Base-by-base conservation (phyloP, 2,888 invertebrate genomes). In the Leptinotarsa rubiginosa region DNA sequence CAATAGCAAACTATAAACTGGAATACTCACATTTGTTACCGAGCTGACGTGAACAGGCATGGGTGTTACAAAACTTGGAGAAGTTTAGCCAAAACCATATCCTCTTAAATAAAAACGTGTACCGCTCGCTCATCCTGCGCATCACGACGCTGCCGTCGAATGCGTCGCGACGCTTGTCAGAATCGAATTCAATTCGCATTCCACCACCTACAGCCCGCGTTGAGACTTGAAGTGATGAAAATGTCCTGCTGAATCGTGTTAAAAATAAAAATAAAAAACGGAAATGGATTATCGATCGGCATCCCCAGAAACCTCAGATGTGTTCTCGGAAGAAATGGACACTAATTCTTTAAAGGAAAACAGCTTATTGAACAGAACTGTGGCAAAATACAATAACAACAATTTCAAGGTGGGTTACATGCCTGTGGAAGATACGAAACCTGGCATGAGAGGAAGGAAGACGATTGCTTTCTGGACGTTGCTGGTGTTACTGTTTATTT, bases 381-480 rank as follows among this genome's bases (percentile, higher is more conserved):
- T 83, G 59, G 81, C 84, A 10, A 84, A 81, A 76, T 81, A 81
- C 65, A 76, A 76, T 83, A 87, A 75, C 54, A 76, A 76, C 83
- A 86, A 75, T 78, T 87, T 86, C 76, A 86, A 85, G 78, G 84
- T 85, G 15, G 86, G 86, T 18, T 87, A 87, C 77, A 83, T 86
- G 67, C 84, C 86, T 3, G 86, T 86, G 62, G 84, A 87, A 75
- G 85, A 85, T 68, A 83, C 81, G 15, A 87, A 86, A 81, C 85
- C 87, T 12, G 87, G 86, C 22, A 80, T 87, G 22, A 83, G 87
- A 79, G 91, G 91, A 15, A 86, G 92, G 49, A 91, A 91, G 85
- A 92, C 93, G 0, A 92, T 94, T 81, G 93, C 92, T 0, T 93
- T 96, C 83, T 96, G 96, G 96, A 93, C 93, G 0, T 88, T 96